A percentile compares a stretch with the other conserved stretches of the same genome.
These are phyloP conservation scores for Taxidea taxus DNA, from an alignment of 2,113 vertebrate species.

Conservation along the genomic window DNA sequence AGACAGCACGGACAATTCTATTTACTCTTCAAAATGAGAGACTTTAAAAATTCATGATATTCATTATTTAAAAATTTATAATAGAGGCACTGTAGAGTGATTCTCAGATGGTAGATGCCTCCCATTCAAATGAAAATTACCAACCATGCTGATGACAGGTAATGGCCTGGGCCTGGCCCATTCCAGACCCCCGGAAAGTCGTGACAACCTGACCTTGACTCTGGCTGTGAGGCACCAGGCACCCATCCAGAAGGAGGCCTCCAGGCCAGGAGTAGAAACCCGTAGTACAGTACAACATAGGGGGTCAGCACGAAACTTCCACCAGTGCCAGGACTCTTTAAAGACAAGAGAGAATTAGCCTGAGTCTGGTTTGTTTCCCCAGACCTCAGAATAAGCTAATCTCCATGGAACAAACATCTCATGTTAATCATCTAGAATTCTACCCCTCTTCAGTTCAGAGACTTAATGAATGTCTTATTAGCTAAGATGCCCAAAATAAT, in stretches of 20 bases:
- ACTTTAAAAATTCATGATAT: not conserved
- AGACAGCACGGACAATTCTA: not conserved
- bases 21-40: not conserved
- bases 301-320: not conserved
- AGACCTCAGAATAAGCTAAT: constrained; percentile 20
- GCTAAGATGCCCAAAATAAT: constrained; percentile 35
- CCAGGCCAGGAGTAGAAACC: not conserved
- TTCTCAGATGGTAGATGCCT: not conserved
- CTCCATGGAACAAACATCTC: not conserved
- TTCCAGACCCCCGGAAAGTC: not conserved
- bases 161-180: too few species aligned
- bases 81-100: not conserved
- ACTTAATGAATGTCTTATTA: constrained; percentile 27
- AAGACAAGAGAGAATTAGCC: not conserved
- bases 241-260: not conserved
- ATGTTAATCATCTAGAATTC: not conserved
- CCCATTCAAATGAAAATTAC: not conserved
- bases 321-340: not conserved
- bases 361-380: not conserved
- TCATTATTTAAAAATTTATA: not conserved
- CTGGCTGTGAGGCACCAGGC: not conserved
- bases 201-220: not conserved
- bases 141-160: not conserved
- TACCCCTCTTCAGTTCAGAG: constrained; percentile 28
- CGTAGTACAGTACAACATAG: accelerated